Evolutionary conservation across 2,113 vertebrate species (phyloP).

Genomic region (Thryonomys swinderianus): DNA sequence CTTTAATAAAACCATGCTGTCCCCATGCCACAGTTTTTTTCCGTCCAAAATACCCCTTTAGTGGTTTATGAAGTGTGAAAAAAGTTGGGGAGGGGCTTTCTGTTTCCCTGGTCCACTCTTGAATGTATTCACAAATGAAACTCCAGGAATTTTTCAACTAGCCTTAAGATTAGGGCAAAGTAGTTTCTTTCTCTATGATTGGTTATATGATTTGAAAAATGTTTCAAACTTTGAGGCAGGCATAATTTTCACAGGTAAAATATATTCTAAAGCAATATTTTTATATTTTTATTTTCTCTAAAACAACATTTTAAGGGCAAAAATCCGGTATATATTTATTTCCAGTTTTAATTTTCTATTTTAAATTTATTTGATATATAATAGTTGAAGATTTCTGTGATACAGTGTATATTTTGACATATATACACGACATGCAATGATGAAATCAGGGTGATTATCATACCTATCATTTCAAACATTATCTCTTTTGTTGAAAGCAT

Average conservation of each 20-base stretch:
- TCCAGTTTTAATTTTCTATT: not conserved
- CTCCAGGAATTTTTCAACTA: not conserved
- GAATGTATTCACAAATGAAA: not conserved
- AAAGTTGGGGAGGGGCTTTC: not conserved
- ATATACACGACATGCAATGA: not conserved
- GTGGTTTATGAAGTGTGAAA: no score
- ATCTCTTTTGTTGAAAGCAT: not conserved
- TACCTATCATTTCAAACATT: not conserved
- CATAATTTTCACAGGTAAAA: not conserved
- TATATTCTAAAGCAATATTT: not conserved
- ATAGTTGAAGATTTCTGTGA: no score
- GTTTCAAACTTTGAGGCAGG: not conserved
- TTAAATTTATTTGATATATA: not conserved
- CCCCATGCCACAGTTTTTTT: not conserved
- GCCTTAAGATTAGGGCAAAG: not conserved
- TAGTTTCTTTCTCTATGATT: not conserved
- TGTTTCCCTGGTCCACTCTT: not conserved
- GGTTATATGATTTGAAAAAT: not conserved
- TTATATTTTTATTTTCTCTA: not conserved
- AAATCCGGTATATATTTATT: not conserved
- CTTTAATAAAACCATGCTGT: no score
- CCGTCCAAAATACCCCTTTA: not conserved
- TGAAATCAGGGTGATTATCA: not conserved
- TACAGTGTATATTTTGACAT: not conserved
- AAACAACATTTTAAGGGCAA: not conserved